phyloP scores from a whole-genome alignment of 2,888 invertebrate species.

The Drosophila mettleri region DNA sequence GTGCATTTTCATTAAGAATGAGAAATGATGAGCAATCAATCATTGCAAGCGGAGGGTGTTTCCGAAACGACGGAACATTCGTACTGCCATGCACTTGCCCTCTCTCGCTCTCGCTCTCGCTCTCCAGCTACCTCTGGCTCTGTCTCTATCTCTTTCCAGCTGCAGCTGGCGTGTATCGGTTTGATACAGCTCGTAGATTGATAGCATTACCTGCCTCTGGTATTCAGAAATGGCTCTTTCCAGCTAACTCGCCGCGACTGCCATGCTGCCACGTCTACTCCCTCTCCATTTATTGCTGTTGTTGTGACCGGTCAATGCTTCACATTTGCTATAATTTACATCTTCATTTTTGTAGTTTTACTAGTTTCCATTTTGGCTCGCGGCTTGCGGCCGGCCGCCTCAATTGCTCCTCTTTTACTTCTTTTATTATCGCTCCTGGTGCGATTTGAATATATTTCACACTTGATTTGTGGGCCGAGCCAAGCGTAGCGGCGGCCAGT shows the following conservation, averaged over 20 bases:
- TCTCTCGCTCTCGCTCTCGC: constrained; percentile 20
- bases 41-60: constrained; percentile 84
- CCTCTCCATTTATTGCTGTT: constrained; percentile 17
- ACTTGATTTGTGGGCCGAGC: constrained; percentile 74
- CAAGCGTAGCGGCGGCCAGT: constrained; percentile 46
- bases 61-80: constrained; percentile 60
- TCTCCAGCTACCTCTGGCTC: too few relatives aligned
- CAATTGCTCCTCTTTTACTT: constrained; percentile 27
- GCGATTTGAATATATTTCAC: constrained; percentile 80
- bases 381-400: constrained; percentile 44
- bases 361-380: constrained; percentile 66
- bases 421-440: constrained; percentile 62
- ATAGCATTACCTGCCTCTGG: constrained; percentile 81
- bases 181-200: constrained; percentile 79
- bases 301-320: constrained; percentile 67
- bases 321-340: constrained; percentile 78
- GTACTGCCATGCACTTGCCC: constrained; percentile 12
- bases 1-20: constrained; percentile 86
- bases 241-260: constrained; percentile 30
- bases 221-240: constrained; percentile 67
- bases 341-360: constrained; percentile 76
- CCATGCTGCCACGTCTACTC: constrained; percentile 40
- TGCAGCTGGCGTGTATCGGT: too few relatives aligned
- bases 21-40: constrained; percentile 86
- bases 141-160: constrained; percentile 36